Evolutionary conservation across 1,140 invertebrate genomes (phyloP).

Genomic region (Pygmarrhopalites habei): DNA sequence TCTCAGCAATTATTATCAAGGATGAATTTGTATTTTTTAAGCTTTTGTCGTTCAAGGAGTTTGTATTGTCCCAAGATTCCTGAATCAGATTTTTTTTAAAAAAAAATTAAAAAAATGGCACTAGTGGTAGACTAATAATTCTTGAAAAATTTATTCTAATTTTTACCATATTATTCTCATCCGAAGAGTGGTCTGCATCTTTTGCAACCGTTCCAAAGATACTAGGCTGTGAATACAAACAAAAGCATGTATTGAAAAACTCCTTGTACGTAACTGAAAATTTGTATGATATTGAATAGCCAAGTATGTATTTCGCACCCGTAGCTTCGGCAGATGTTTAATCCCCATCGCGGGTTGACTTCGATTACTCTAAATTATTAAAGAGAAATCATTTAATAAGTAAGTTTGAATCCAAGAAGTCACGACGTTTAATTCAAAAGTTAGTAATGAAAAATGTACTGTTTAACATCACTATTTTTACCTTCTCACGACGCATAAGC

Average conservation of each 20-base stretch:
- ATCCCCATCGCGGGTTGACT: constrained; percentile 68
- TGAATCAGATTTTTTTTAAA: background rate
- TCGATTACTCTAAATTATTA: constrained; percentile 58
- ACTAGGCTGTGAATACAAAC: constrained; percentile 51
- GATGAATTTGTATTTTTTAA: no score
- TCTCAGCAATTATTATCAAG: background rate
- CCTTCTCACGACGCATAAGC: constrained; percentile 56
- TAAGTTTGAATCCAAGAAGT: no score
- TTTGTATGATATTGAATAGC: background rate
- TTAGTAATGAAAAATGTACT: no score
- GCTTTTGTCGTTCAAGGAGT: no score
- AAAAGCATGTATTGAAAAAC: constrained; percentile 10
- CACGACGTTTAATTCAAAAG: no score
- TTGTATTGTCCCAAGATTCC: constrained; percentile 7
- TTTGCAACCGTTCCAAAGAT: constrained; percentile 56
- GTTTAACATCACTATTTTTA: no score
- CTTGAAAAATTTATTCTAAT: no score
- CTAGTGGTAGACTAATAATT: no score
- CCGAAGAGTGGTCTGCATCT: background rate
- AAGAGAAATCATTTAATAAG: no score
- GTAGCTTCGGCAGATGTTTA: constrained; percentile 64
- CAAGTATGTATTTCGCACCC: constrained; percentile 51
- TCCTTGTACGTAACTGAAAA: background rate
- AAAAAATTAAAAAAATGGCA: no score
- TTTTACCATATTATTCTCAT: background rate